Conservation (phyloP, 1,140 invertebrate genomes). For the Drosophila navojoa region DNA sequence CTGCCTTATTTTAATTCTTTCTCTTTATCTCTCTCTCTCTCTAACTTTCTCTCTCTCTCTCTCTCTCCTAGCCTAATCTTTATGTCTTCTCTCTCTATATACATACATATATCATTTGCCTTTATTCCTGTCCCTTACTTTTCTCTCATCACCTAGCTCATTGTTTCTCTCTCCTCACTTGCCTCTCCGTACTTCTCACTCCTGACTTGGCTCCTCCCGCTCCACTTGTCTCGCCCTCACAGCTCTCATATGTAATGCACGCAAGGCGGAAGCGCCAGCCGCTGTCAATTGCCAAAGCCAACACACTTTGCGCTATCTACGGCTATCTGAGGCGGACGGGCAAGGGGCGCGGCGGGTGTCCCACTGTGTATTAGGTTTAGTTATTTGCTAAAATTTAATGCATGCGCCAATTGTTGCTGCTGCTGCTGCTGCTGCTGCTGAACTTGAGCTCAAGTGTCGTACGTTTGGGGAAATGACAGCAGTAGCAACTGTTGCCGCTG, state of each 20-base stretch:
- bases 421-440: not conserved
- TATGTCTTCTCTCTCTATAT: too few species aligned
- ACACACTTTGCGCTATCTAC: conserved; percentile 49
- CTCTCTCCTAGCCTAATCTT: too few species aligned
- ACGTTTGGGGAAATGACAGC: conserved; percentile 19
- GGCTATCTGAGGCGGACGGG: not conserved
- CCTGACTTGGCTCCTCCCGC: too few species aligned
- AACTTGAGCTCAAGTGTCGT: conserved; percentile 38
- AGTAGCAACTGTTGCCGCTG: conserved; percentile 21
- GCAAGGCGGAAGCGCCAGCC: conserved; percentile 53
- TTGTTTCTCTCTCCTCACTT: too few species aligned
- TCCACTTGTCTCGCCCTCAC: not conserved
- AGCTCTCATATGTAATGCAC: not conserved
- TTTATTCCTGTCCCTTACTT: too few species aligned
- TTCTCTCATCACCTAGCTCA: too few species aligned
- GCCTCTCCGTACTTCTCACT: too few species aligned
- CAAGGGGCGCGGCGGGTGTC: not conserved
- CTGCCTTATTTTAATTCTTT: too few species aligned
- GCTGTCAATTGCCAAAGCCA: conserved; percentile 63
- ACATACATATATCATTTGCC: too few species aligned
- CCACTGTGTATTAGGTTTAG: not conserved
- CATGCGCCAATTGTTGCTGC: not conserved
- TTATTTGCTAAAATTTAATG: conserved; percentile 30
- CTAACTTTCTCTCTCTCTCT: too few species aligned
- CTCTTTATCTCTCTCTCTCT: too few species aligned